Evolutionary conservation across 2,797 vertebrate genomes (phyloP), one percentile per base, ranked within the genome.

Genomic region (Antrozous pallidus): DNA sequence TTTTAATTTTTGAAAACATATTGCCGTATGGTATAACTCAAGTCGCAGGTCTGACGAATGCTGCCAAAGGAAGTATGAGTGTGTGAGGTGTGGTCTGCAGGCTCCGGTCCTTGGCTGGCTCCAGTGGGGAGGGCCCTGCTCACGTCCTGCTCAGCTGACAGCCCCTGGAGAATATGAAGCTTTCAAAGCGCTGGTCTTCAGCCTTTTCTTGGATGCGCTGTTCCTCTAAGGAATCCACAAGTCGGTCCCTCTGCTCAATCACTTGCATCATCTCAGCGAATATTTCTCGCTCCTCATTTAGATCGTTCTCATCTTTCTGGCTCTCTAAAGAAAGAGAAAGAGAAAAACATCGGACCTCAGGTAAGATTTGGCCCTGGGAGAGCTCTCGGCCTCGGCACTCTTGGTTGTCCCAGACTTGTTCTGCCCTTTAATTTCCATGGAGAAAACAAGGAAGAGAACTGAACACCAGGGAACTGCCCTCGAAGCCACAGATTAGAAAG

Each of bases 241-340:
- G 97, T 89, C 96, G 98, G 97, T 99, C 98, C 78, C 99, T 98
- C 93, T 98, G 98, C 98, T 99, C 99, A 93, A 99, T 98, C 40
- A 99, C 98, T 97, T 98, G 98, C 99, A 99, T 99, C 98, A 99
- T 98, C 98, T 99, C 98, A 0, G 97, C 90, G 96, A 99, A 98
- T 94, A 99, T 98, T 96, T 97, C 98, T 96, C 98, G 97, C 91
- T 97, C 97, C 96, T 99, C 98, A 1, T 96, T 98, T 73, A 98
- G 97, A 96, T 99, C 98, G 0, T 87, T 88, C 95, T 98, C 97
- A 36, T 98, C 94, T 96, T 98, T 98, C 91, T 98, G 97, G 86
- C 88, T 95, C 58, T 98, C 98, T 98, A 49, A 83, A 97, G 95
- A 40, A 73, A 87, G 74, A 75, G 26, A 51, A 49, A 54, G 42